Evolutionary conservation across 2,113 vertebrate species (phyloP).

Genomic region (Petrocephalus zakoni): DNA sequence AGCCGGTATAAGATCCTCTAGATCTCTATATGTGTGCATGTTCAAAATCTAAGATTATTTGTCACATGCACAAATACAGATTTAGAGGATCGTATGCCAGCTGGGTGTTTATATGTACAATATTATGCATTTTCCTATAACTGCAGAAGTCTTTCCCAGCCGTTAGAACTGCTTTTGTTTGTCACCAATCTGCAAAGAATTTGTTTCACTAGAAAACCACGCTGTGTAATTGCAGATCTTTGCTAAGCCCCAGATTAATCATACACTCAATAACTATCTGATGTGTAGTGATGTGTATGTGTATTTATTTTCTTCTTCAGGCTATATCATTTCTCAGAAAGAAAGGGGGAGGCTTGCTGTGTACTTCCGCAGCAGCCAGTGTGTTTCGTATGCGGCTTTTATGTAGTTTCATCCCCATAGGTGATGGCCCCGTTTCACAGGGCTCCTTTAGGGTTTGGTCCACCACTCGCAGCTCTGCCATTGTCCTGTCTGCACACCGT

Average conservation of each 20-base stretch:
- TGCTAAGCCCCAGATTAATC: not conserved
- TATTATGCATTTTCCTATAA: not conserved
- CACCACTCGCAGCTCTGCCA: not conserved
- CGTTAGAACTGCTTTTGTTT: not conserved
- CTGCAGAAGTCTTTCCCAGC: not conserved
- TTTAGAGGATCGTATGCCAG: not conserved
- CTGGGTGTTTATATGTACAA: not conserved
- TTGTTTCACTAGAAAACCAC: not conserved
- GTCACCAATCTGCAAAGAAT: not conserved
- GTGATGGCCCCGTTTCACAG: not conserved
- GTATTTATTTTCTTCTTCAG: not conserved
- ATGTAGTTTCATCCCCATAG: not conserved
- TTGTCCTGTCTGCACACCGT: not conserved
- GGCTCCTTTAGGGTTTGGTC: not conserved
- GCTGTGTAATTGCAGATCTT: not conserved
- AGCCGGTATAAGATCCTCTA: not conserved
- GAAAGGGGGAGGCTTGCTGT: not conserved
- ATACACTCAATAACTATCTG: not conserved
- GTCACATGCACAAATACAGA: not conserved
- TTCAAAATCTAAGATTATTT: not conserved
- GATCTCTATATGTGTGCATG: not conserved
- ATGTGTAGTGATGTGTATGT: not conserved
- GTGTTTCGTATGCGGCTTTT: not conserved
- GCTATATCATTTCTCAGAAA: not conserved
- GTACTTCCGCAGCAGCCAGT: not conserved